phyloP scores from a whole-genome alignment of 2,888 invertebrate species.

The Orchesellides sinensis region DNA sequence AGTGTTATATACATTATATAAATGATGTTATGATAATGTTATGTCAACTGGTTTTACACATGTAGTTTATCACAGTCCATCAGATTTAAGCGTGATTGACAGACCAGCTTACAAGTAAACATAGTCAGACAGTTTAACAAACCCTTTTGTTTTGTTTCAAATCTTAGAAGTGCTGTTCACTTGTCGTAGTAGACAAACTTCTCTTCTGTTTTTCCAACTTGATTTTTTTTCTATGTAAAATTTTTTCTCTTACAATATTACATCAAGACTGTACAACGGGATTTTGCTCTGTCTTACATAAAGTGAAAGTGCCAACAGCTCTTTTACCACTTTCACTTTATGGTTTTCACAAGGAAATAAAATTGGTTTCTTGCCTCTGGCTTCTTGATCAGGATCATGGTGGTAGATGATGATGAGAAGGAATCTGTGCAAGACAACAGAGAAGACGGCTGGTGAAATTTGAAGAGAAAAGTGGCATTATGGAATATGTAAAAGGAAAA shows the following conservation, averaged over 20 bases:
- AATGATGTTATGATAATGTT: constrained; percentile 64
- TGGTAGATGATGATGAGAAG: constrained; percentile 40
- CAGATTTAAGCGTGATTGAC: constrained; percentile 66
- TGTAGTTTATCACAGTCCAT: constrained; percentile 69
- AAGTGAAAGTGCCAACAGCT: constrained; percentile 58
- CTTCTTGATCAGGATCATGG: constrained; percentile 43
- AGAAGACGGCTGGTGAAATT: constrained; percentile 15
- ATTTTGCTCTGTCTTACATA: not conserved
- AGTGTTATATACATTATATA: constrained; percentile 11
- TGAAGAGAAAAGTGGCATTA: constrained; percentile 36
- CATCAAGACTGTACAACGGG: constrained; percentile 22
- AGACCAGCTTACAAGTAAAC: constrained; percentile 28
- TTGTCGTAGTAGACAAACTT: constrained; percentile 13
- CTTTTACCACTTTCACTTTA: constrained; percentile 64
- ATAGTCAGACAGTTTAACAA: constrained; percentile 10
- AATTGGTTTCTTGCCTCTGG: constrained; percentile 56
- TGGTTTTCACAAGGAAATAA: constrained; percentile 64
- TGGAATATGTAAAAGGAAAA: constrained; percentile 54
- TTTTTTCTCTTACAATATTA: constrained; percentile 26
- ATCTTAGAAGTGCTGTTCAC: not conserved
- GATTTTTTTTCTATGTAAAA: constrained; percentile 22
- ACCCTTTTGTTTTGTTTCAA: constrained; percentile 10
- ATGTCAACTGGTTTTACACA: constrained; percentile 70
- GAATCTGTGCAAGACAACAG: constrained; percentile 3
- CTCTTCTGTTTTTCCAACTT: constrained; percentile 34